A percentile compares a stretch with the other conserved stretches of the same genome.
These are phyloP conservation scores for Gasterosteus nipponicus DNA, from an alignment of 2,113 vertebrate genomes.

Conservation along the genomic window DNA sequence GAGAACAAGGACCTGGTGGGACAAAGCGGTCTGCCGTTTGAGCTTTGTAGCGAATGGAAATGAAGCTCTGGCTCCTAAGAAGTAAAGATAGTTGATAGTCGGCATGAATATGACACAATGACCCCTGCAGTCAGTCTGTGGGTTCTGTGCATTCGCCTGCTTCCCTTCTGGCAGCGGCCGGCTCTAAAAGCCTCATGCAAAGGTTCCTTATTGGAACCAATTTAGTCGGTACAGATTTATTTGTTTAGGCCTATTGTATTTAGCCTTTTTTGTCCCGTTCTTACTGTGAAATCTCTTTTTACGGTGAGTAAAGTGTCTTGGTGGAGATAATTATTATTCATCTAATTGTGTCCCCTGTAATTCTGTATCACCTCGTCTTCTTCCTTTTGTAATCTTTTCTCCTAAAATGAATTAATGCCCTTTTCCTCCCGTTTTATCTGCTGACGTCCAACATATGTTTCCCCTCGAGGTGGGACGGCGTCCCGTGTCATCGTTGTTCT, in stretches of 20 bases:
- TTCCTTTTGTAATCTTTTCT: not conserved
- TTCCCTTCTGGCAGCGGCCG: not conserved
- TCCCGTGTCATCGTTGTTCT: not conserved
- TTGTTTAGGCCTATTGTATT: not conserved
- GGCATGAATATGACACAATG: constrained; percentile 4
- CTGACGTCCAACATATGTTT: not conserved
- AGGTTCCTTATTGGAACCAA: not conserved
- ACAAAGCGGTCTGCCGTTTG: not conserved
- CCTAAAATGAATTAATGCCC: not conserved
- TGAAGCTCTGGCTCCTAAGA: not conserved
- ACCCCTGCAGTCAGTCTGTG: not conserved
- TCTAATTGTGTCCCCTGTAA: not conserved
- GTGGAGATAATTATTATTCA: not conserved
- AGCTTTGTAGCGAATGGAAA: not conserved
- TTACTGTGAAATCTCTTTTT: too few relatives aligned
- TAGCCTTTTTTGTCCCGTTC: not conserved
- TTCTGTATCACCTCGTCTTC: not conserved
- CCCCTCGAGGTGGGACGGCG: not conserved
- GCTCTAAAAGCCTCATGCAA: not conserved
- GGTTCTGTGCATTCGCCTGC: not conserved
- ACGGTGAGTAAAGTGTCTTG: not conserved
- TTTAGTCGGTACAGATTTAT: not conserved
- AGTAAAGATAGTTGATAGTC: not conserved
- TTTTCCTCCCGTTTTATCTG: not conserved
- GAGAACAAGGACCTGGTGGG: not conserved